These are phyloP conservation scores for Peromyscus leucopus DNA, from an alignment of 2,113 vertebrate species.

Conservation along the genomic window DNA sequence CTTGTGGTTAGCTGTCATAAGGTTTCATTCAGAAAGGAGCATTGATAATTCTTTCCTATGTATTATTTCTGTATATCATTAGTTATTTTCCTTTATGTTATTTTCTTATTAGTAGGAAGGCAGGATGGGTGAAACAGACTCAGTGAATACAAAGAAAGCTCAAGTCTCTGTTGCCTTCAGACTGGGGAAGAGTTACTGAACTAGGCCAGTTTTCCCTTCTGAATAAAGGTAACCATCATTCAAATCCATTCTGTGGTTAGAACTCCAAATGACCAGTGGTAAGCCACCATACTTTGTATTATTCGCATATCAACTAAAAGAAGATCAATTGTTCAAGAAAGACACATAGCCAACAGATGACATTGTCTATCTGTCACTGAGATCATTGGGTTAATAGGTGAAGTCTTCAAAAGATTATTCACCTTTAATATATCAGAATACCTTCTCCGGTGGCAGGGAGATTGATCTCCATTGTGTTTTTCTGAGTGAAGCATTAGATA, in stretches of 20 bases:
- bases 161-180: not conserved
- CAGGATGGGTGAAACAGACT: not conserved
- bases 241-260: not conserved
- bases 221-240: not conserved
- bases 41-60: not conserved
- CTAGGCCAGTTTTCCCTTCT: not conserved
- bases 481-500: not conserved
- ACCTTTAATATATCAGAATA: not conserved
- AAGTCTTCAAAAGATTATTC: conserved; percentile 11
- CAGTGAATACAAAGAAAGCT: not conserved
- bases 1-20: not conserved
- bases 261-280: not conserved
- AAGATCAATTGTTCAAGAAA: conserved; percentile 7
- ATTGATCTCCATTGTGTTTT: not conserved
- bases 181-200: not conserved
- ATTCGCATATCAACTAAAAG: not conserved
- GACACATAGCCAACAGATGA: not conserved
- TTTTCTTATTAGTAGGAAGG: not conserved
- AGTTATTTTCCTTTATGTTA: not conserved
- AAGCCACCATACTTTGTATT: not conserved
- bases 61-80: conserved; percentile 38
- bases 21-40: conserved; percentile 55
- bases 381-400: not conserved
- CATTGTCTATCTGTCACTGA: not conserved
- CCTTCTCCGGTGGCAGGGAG: not conserved